Conservation (phyloP, 2,113 vertebrate species). For the Menidia beryllina region DNA sequence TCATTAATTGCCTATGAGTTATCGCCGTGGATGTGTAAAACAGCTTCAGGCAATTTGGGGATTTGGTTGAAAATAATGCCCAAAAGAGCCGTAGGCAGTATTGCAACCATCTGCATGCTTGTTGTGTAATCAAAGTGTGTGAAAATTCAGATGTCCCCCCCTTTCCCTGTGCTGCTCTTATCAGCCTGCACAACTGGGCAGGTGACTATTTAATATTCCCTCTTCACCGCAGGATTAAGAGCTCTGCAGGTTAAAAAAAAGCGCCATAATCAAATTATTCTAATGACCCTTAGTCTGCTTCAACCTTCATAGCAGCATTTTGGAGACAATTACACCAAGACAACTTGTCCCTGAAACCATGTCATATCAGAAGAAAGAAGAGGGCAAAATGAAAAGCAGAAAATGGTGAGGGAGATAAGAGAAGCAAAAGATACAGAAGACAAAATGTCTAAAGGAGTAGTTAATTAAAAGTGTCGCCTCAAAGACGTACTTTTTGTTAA, state of each 20-base stretch:
- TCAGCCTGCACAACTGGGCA: slow-evolving; percentile 52
- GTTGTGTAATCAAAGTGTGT: not conserved
- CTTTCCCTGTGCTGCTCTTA: slow-evolving; percentile 26
- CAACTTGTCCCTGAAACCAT: slow-evolving; percentile 62
- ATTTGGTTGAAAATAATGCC: slow-evolving; percentile 56
- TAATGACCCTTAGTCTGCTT: slow-evolving; percentile 63
- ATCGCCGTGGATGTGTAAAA: slow-evolving; percentile 72
- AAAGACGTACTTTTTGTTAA: slow-evolving; percentile 39
- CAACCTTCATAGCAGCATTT: slow-evolving; percentile 67
- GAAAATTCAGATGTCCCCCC: slow-evolving; percentile 2
- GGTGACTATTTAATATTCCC: slow-evolving; percentile 75
- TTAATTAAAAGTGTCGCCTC: slow-evolving; percentile 74
- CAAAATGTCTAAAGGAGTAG: slow-evolving; percentile 62
- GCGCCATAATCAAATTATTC: slow-evolving; percentile 74
- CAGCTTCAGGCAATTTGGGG: slow-evolving; percentile 73
- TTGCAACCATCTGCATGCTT: not conserved
- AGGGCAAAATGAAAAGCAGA: slow-evolving; percentile 15
- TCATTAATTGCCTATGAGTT: slow-evolving; percentile 81
- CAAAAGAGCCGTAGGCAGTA: slow-evolving; percentile 39
- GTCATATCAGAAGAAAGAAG: slow-evolving; percentile 52
- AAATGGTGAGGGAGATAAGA: not conserved
- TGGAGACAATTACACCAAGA: slow-evolving; percentile 58
- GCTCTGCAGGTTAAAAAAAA: slow-evolving; percentile 70
- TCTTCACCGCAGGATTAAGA: slow-evolving; percentile 63
- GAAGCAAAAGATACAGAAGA: slow-evolving; percentile 48